Evolutionary conservation across 2,113 vertebrate genomes (phyloP).

Genomic region (Hippolais icterina): DNA sequence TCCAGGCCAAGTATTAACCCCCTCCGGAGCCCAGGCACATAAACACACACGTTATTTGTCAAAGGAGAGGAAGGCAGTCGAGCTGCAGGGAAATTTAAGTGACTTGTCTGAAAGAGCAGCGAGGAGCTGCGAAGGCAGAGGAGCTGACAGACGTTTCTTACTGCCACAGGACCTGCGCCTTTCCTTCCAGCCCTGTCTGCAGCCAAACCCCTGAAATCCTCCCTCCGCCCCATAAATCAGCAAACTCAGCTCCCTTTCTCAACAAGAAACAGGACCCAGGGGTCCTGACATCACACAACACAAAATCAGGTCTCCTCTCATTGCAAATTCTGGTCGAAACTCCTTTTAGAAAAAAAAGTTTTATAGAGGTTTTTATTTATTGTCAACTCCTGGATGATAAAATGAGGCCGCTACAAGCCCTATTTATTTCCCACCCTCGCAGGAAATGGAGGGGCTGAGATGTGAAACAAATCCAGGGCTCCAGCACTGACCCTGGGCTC

Average conservation of each 20-base stretch:
- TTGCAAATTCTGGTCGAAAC: conserved; percentile 17
- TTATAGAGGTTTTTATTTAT: conserved; percentile 51
- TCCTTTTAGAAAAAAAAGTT: conserved; percentile 40
- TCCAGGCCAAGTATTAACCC: conserved; percentile 65
- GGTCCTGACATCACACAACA: background rate
- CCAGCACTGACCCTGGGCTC: conserved; percentile 57
- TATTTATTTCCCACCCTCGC: conserved; percentile 46
- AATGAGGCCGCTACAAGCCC: conserved; percentile 17
- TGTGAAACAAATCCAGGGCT: conserved; percentile 35
- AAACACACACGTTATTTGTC: conserved; percentile 55
- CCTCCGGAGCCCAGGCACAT: conserved; percentile 52
- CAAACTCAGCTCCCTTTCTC: background rate
- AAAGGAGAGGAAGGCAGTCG: conserved; percentile 9
- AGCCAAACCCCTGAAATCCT: background rate
- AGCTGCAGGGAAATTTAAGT: conserved; percentile 32
- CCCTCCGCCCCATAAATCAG: background rate
- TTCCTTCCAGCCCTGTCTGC: background rate
- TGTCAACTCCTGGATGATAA: conserved; percentile 47
- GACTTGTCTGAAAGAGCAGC: conserved; percentile 8
- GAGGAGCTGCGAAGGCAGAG: background rate
- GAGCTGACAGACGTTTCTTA: background rate
- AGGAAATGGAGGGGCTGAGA: conserved; percentile 29
- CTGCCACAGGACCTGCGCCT: background rate
- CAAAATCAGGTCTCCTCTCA: background rate
- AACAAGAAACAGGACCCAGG: background rate